Evolutionary conservation across 2,888 invertebrate genomes (phyloP), one percentile per base, ranked within the genome.

Genomic region (Nomada fabriciana): DNA sequence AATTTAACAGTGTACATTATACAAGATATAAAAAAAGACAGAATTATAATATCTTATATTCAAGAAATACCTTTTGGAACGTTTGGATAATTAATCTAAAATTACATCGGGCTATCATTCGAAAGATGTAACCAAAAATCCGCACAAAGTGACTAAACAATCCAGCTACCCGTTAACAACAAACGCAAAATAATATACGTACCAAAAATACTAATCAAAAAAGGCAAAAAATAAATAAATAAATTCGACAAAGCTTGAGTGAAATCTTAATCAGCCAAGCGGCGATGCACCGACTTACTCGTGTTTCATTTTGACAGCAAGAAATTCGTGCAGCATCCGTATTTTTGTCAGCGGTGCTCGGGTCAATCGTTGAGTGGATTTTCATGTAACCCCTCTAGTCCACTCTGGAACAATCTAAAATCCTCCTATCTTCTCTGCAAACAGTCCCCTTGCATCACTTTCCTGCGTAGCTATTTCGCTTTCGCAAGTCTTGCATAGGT

Each of bases 401-500:
- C 75, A 70, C 74, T 78, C 50, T 60, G 59, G 36, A 75, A 36
- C 50, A 50, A 20, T 18, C 64, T 43, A 63, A 64, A 83, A 67
- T 71, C 76, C 74, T 76, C 50, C 60, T 60, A 69, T 78, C 77
- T 72, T 63, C 67, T 84, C 71, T 74, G 59, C 72, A 84, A 80
- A 72, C 77, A 61, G 50, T 73, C 71, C 60, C 59, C 18, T 68
- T 63, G 42, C 50, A 69, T 74, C 74, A 20, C 67, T 78, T 76
- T 74, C 59, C 72, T 65, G 42, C 63, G 59, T 50, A 68, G 72
- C 57, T 61, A 52, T 76, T 74, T 74, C 65, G 25, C 42, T 64
- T 69, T 72, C 65, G 71, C 78, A 74, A 84, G 83, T 90, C 25
- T 47, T 47, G 47, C 90, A 87, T 90, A 89, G 89, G 91, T 90